A percentile compares a stretch with the other conserved stretches of the same genome.
phyloP scores from a whole-genome alignment of 2,888 invertebrate genomes.

The Heliconius charithonia region DNA sequence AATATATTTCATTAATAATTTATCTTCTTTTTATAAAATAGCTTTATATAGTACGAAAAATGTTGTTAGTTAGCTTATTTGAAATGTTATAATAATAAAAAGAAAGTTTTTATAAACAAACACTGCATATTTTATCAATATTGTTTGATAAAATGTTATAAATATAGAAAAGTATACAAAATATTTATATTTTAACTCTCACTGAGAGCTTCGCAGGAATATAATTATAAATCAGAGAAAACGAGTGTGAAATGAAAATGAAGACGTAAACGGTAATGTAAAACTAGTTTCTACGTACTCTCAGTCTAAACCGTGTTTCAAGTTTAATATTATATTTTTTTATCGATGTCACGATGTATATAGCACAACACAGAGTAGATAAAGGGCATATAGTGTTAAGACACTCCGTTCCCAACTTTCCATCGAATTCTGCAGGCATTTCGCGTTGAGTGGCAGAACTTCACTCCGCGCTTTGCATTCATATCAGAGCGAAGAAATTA shows the following conservation, averaged over 20 bases:
- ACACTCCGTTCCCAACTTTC: too few species aligned
- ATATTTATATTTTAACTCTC: neutral
- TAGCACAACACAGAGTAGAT: too few species aligned
- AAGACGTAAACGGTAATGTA: conserved; percentile 10
- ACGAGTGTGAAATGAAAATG: conserved; percentile 23
- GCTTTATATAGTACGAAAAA: too few species aligned
- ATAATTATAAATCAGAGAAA: conserved; percentile 22
- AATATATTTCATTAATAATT: neutral
- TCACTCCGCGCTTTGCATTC: too few species aligned
- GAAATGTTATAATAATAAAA: neutral
- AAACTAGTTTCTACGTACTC: conserved; percentile 22
- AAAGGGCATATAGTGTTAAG: too few species aligned
- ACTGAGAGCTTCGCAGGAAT: neutral
- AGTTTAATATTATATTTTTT: too few species aligned
- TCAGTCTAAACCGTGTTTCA: conserved; percentile 7
- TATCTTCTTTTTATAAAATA: neutral
- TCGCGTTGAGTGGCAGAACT: too few species aligned
- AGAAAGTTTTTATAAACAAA: neutral
- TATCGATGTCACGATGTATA: too few species aligned
- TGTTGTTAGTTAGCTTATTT: too few species aligned
- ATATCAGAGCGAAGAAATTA: too few species aligned
- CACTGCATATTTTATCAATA: neutral
- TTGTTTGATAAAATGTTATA: neutral
- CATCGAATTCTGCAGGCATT: too few species aligned
- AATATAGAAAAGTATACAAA: neutral